A percentile compares a stretch with the other conserved stretches of the same genome.
Evolutionary conservation across 2,113 vertebrate species (phyloP).

Genomic region (Dicerorhinus sumatrensis): DNA sequence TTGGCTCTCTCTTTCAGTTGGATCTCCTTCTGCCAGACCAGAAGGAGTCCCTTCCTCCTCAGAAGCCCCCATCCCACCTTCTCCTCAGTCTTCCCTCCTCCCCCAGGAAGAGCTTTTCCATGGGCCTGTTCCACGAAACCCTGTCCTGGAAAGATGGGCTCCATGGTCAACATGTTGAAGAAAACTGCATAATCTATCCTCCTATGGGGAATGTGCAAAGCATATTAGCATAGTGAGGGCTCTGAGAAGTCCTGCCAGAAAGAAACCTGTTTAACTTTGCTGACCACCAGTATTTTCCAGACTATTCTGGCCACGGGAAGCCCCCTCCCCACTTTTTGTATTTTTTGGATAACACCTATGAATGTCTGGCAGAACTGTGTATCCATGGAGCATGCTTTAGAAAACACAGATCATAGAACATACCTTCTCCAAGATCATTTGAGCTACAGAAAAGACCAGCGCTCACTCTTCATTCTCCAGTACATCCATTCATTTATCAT

Average conservation of each 20-base stretch:
- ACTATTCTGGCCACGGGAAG: background rate
- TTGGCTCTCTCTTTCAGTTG: rapidly evolving
- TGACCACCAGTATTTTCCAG: background rate
- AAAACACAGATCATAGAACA: background rate
- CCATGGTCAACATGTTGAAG: rapidly evolving
- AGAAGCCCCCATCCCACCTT: no score
- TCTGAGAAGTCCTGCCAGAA: background rate
- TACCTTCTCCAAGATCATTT: background rate
- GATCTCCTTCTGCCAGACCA: background rate
- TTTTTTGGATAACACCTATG: background rate
- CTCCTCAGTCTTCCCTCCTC: no score
- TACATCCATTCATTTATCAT: background rate
- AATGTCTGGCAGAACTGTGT: background rate
- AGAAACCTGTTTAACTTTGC: background rate
- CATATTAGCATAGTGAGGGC: background rate
- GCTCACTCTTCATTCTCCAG: background rate
- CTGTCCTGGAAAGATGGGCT: rapidly evolving
- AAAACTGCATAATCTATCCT: rapidly evolving
- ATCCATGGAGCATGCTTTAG: rapidly evolving
- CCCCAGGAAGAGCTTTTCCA: rapidly evolving
- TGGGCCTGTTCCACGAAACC: rapidly evolving
- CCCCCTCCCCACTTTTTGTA: background rate
- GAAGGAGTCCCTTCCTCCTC: background rate
- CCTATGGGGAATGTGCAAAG: background rate
- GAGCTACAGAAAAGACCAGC: background rate